Evolutionary conservation across 1,140 invertebrate genomes (phyloP).

Genomic region (Drosophila parabipectinata): DNA sequence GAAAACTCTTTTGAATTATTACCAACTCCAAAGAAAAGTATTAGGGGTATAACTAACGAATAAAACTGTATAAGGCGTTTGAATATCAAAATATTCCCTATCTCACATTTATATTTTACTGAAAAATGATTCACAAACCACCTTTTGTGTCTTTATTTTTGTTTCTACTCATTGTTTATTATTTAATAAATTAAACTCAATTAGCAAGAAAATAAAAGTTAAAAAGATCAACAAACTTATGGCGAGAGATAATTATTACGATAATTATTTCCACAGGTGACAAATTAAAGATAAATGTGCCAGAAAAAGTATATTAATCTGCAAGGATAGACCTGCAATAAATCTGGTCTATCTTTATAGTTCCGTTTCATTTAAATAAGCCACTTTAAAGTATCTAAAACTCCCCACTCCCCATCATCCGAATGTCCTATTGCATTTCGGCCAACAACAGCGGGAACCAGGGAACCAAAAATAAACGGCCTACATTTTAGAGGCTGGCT

Average conservation of each 20-base stretch:
- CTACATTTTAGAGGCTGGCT: constrained; percentile 50
- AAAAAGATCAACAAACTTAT: constrained; percentile 18
- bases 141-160: constrained; percentile 16
- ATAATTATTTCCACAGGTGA: constrained; percentile 58
- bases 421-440: constrained; percentile 21
- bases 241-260: neutral
- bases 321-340: too few species aligned
- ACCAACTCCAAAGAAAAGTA: too few species aligned
- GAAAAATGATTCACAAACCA: too few species aligned
- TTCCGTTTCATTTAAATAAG: constrained; percentile 4
- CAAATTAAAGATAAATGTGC: constrained; percentile 20
- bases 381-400: constrained; percentile 50
- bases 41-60: too few species aligned
- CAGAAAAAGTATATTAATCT: too few species aligned
- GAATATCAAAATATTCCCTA: too few species aligned
- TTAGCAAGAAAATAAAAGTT: constrained; percentile 46
- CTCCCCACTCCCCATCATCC: neutral
- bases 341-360: too few species aligned
- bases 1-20: too few species aligned
- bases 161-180: constrained; percentile 1
- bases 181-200: constrained; percentile 47
- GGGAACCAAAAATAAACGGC: constrained; percentile 57
- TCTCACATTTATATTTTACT: too few species aligned
- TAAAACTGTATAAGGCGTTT: too few species aligned
- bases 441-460: constrained; percentile 11